Conservation (phyloP, 2,113 vertebrate genomes). For the Dissostichus mawsoni region DNA sequence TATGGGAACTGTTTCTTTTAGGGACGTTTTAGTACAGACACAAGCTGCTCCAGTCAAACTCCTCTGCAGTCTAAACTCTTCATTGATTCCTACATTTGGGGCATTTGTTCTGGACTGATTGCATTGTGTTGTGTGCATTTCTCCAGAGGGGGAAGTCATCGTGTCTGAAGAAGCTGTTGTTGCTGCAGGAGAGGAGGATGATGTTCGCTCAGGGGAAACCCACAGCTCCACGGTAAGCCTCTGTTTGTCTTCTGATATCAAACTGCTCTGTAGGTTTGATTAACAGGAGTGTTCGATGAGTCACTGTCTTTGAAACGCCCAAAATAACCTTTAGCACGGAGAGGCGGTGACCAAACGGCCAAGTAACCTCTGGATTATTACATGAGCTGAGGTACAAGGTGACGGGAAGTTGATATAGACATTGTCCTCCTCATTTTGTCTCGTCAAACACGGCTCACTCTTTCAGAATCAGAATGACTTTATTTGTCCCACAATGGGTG, state of each 20-base stretch:
- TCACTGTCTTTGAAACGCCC: slow-evolving; percentile 27
- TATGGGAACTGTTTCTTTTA: not conserved
- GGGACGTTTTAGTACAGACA: not conserved
- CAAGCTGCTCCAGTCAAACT: slow-evolving; percentile 10
- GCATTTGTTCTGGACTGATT: slow-evolving; percentile 42
- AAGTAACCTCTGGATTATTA: not conserved
- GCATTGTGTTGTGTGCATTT: slow-evolving; percentile 51
- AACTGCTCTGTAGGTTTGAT: slow-evolving; percentile 22
- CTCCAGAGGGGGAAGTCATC: slow-evolving; percentile 61
- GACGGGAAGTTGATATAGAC: too few species aligned
- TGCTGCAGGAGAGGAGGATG: slow-evolving; percentile 40
- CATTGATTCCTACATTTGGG: slow-evolving; percentile 30
- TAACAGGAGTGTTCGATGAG: slow-evolving; percentile 4
- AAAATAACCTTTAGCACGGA: slow-evolving; percentile 14
- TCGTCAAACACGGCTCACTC: too few species aligned
- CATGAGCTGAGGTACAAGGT: too few species aligned
- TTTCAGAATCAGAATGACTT: too few species aligned
- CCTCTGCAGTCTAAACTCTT: slow-evolving; percentile 19
- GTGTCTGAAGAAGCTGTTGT: slow-evolving; percentile 44
- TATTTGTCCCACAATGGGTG: too few species aligned
- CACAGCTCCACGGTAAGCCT: slow-evolving; percentile 58
- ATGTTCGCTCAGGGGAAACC: slow-evolving; percentile 32
- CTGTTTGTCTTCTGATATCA: slow-evolving; percentile 5
- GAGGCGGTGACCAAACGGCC: not conserved
- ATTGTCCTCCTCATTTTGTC: too few species aligned